Evolutionary conservation across 2,888 invertebrate genomes (phyloP), one percentile per base, ranked within the genome.

Genomic region (Yponomeuta evonymella): DNA sequence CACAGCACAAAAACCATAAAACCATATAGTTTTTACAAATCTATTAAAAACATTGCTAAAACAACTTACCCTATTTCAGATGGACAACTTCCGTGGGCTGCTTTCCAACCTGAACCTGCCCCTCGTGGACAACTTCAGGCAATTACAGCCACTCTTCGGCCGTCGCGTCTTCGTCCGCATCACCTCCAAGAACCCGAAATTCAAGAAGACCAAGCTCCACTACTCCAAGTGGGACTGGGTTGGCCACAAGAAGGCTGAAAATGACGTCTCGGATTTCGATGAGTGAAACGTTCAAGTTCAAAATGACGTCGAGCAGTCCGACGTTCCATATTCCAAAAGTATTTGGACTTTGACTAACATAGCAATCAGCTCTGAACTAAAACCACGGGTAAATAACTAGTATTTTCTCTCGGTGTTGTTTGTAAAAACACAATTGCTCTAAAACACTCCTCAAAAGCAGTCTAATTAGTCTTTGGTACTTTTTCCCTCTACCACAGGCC

Each of bases 71-170:
- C 63, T 70, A 71, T 29, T 81, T 23, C 84, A 95, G 94, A 93
- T 95, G 92, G 93, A 93, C 77, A 93, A 93, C 81, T 95, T 95
- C 87, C 91, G 95, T 72, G 93, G 93, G 62, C 90, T 96, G 67
- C 94, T 94, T 29, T 94, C 94, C 76, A 94, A 94, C 75, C 89
- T 94, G 77, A 94, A 94, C 78, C 90, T 94, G 36, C 89, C 91
- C n/a, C 88, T 96, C 8, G 95, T 94, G 10, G 95, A 96, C 85
- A 96, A 96, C 90, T 96, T 93, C 84, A 93, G 96, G 73, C 90
- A 90, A 75, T 83, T 95, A 8, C 96, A 96, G 78, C 93, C 94
- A 0, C 86, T 95, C n/a, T 94, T 95, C 75, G 94, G 94, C 63
- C 93, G 96, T 66, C 92, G 95, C 67, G 90, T 96, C 70, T 96